Evolutionary conservation across 2,888 invertebrate genomes (phyloP).

Genomic region (Dicyrtoma fusca): DNA sequence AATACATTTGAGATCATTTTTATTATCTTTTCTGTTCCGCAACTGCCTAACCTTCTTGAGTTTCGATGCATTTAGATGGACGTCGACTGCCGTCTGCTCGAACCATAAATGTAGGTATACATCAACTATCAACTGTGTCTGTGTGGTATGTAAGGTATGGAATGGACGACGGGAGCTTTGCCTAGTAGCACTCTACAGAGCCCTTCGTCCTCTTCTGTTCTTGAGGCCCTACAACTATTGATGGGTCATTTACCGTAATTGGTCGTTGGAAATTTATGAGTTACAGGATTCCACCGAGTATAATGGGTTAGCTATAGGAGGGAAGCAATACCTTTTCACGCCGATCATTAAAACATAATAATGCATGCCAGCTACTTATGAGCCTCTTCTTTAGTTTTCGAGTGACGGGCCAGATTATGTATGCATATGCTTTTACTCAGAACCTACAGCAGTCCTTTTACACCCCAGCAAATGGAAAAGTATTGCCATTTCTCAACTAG

Average conservation of each 20-base stretch:
- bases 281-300: background rate
- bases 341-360: slow-evolving; percentile 9
- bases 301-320: background rate
- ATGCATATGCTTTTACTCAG: background rate
- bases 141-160: too few species aligned
- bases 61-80: too few species aligned
- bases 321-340: background rate
- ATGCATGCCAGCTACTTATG: slow-evolving; percentile 7
- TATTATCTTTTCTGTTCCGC: too few species aligned
- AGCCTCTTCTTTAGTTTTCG: background rate
- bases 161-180: too few species aligned
- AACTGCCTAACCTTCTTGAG: too few species aligned
- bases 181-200: too few species aligned
- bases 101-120: too few species aligned
- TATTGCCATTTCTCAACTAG: background rate
- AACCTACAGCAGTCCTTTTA: background rate
- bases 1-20: too few species aligned
- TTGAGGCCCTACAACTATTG: background rate
- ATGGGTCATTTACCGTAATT: slow-evolving; percentile 12
- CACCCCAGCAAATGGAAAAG: background rate
- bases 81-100: too few species aligned
- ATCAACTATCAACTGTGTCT: too few species aligned
- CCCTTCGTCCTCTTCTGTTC: too few species aligned
- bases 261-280: slow-evolving; percentile 16
- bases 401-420: background rate